Evolutionary conservation across 2,888 invertebrate species (phyloP).

Genomic region (Pristionchus arcanus): DNA sequence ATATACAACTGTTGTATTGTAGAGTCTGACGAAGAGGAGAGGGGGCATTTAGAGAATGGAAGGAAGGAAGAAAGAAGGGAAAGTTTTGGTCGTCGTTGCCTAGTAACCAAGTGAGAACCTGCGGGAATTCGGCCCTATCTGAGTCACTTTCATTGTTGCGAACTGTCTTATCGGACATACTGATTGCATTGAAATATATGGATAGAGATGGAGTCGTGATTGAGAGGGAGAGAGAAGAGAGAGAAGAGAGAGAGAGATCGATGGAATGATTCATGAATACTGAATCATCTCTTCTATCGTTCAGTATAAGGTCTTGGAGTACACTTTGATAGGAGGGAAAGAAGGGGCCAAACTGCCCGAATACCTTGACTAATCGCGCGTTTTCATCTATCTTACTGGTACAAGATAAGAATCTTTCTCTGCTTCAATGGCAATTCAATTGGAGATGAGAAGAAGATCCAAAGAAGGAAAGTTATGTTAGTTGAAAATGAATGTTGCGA

Average conservation of each 20-base stretch:
- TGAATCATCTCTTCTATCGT: not conserved
- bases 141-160: not conserved
- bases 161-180: slow-evolving; percentile 21
- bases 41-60: not conserved
- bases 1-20: slow-evolving; percentile 2
- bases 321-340: not conserved
- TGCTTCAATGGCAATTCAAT: not conserved
- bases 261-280: slow-evolving; percentile 29
- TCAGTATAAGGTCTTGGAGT: not conserved
- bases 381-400: slow-evolving; percentile 47
- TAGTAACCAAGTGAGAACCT: slow-evolving; percentile 7
- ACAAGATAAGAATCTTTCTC: slow-evolving; percentile 13
- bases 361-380: not conserved
- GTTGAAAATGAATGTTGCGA: not conserved
- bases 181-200: not conserved
- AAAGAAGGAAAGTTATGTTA: not conserved
- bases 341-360: not conserved
- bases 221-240: slow-evolving; percentile 2
- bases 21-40: not conserved
- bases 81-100: not conserved
- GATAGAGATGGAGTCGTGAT: not conserved
- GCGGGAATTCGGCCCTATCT: not conserved
- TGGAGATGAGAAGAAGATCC: not conserved
- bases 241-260: slow-evolving; percentile 29
- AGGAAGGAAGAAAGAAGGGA: not conserved